A percentile compares a stretch with the other conserved stretches of the same genome.
Evolutionary conservation across 1,140 invertebrate genomes (phyloP).

Genomic region (Heliconius hermathena): DNA sequence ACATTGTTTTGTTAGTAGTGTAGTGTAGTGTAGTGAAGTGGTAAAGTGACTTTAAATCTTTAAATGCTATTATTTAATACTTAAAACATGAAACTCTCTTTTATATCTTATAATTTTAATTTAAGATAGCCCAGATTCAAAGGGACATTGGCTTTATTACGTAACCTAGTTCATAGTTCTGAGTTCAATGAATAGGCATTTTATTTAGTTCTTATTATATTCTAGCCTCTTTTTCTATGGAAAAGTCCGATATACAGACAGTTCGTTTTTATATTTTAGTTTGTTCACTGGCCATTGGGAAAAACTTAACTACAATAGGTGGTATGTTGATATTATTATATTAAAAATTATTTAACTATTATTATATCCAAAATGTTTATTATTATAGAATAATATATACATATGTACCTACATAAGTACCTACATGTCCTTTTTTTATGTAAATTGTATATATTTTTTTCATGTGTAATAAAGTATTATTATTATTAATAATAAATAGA

Average conservation of each 20-base stretch:
- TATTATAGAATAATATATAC: no score
- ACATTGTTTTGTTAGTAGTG: not conserved
- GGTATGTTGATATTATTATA: not conserved
- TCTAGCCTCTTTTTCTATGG: not conserved
- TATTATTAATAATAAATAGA: no score
- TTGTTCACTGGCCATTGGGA: not conserved
- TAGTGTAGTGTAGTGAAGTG: no score
- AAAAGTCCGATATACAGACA: not conserved
- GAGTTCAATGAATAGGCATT: conserved; percentile 10
- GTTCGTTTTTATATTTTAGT: no score
- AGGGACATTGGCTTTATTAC: not conserved
- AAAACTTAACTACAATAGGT: not conserved
- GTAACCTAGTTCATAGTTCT: conserved; percentile 8
- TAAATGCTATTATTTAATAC: no score
- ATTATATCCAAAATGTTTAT: not conserved
- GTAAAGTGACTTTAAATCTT: not conserved
- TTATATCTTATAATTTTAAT: not conserved
- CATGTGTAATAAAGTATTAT: no score
- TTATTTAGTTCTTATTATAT: conserved; percentile 4
- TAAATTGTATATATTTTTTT: no score
- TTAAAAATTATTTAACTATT: not conserved
- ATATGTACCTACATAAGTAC: no score
- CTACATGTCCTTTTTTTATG: no score
- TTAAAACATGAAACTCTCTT: not conserved
- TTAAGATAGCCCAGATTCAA: conserved; percentile 4